Evolutionary conservation across 2,888 invertebrate genomes (phyloP), one percentile per base, ranked within the genome.

Genomic region (Gnatocerus cornutus): DNA sequence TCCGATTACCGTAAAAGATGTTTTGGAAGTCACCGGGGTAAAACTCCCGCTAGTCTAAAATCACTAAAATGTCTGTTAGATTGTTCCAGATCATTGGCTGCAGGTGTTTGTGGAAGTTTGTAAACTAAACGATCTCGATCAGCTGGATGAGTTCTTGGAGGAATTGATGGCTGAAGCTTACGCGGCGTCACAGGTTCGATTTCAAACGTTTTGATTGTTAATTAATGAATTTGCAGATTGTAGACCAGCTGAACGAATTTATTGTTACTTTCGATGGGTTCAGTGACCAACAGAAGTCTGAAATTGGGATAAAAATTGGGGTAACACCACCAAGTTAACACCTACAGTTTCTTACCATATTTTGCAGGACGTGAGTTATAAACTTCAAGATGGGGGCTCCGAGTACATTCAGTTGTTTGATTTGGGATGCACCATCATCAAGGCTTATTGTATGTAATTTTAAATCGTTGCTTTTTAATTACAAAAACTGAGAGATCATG

Each of bases 321-420:
- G 92, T 94, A 86, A 87, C 30, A 37, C 6, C 10, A 69, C 46
- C 65, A 10, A 63, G 55, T 50, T 56, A 0, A 21, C 4, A 3
- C 21, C 4, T 1, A 3, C 21, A 21, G 21, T 21, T 21, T 1
- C 2, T 21, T 21, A 21, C 4, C 4, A 21, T 3, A 1, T 12
- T 68, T 64, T 66, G 16, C 16, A 69, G 69, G 55, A 41, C 3
- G 59, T 64, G 76, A 92, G 94, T 69, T 93, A 91, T 80, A 89
- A 95, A 41, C 87, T 98, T 46, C 88, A 96, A 76, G 96, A 97
- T 80, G 98, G 98, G 0, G 96, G 95, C 0, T 95, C 96, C 55
- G 98, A 99, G 85, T 93, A 93, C 81, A 89, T 98, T 82, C 97
- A 98, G 84, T 88, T 97, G 10, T 89, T 96, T 78, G 93, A 94